phyloP scores from a whole-genome alignment of 2,113 vertebrate genomes.

The Podarcis raffonei region DNA sequence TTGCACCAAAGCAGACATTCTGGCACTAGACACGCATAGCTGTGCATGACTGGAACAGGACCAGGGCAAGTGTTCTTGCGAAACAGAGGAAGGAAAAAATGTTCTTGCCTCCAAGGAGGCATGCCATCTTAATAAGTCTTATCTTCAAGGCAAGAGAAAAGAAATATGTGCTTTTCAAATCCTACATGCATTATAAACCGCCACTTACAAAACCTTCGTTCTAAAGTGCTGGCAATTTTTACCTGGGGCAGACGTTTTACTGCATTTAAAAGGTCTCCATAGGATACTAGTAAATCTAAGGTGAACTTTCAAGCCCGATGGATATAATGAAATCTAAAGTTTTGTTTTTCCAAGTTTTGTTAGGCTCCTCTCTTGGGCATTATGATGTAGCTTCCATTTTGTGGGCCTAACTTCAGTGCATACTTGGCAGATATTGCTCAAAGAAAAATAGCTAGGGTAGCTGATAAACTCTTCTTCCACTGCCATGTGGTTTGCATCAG shows the following conservation, averaged over 20 bases:
- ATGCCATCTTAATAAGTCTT: constrained; percentile 75
- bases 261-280: constrained; percentile 75
- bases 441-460: constrained; percentile 33
- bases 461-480: constrained; percentile 25
- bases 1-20: background rate
- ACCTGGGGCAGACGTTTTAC: constrained; percentile 74
- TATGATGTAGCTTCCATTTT: constrained; percentile 51
- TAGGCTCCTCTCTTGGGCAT: constrained; percentile 47
- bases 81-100: constrained; percentile 60
- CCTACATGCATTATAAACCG: constrained; percentile 76
- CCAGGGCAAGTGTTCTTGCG: constrained; percentile 63
- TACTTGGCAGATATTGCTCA: constrained; percentile 32
- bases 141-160: constrained; percentile 73
- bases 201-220: constrained; percentile 75
- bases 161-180: constrained; percentile 76
- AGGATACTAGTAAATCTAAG: constrained; percentile 69
- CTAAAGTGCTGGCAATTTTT: constrained; percentile 73
- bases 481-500: background rate
- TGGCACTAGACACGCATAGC: background rate
- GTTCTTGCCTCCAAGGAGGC: constrained; percentile 71
- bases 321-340: constrained; percentile 74
- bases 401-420: constrained; percentile 15
- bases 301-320: constrained; percentile 61
- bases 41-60: background rate
- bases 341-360: constrained; percentile 67